A percentile compares a stretch with the other conserved stretches of the same genome.
Conservation (phyloP, 2,888 invertebrate genomes). For the Mayetiola destructor region DNA sequence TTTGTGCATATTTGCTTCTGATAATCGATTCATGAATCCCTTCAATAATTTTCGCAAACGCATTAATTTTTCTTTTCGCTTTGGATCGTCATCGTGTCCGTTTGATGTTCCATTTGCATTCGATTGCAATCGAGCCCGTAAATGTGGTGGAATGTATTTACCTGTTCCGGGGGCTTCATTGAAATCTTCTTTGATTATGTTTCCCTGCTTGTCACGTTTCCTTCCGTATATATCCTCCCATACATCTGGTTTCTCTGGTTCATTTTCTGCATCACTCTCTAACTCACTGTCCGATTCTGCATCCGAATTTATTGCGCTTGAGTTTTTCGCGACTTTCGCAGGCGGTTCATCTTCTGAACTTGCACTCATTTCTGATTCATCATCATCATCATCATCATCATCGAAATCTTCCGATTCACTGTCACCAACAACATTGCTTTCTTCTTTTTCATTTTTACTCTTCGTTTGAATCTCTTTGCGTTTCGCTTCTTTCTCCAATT, state of each 20-base stretch:
- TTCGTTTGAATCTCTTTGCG: not conserved
- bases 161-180: slow-evolving; percentile 23
- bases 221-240: slow-evolving; percentile 94
- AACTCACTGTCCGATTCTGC: not conserved
- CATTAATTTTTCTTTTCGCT: slow-evolving; percentile 43
- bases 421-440: not conserved
- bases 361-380: slow-evolving; percentile 15
- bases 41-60: slow-evolving; percentile 69
- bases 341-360: slow-evolving; percentile 14
- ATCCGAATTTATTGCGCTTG: not conserved
- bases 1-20: slow-evolving; percentile 76
- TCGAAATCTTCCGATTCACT: slow-evolving; percentile 16
- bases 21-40: slow-evolving; percentile 69
- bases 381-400: slow-evolving; percentile 17
- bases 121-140: slow-evolving; percentile 42
- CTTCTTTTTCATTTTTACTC: slow-evolving; percentile 13
- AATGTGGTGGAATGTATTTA: slow-evolving; percentile 73
- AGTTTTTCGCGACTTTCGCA: not conserved
- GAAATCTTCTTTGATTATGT: slow-evolving; percentile 46
- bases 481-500: not conserved
- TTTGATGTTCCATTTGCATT: not conserved
- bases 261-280: not conserved
- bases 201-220: slow-evolving; percentile 63
- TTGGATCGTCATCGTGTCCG: slow-evolving; percentile 23
- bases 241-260: slow-evolving; percentile 18